Conservation (phyloP, 35 echinoderm and acorn worm genomes). For the Apostichopus japonicus region DNA sequence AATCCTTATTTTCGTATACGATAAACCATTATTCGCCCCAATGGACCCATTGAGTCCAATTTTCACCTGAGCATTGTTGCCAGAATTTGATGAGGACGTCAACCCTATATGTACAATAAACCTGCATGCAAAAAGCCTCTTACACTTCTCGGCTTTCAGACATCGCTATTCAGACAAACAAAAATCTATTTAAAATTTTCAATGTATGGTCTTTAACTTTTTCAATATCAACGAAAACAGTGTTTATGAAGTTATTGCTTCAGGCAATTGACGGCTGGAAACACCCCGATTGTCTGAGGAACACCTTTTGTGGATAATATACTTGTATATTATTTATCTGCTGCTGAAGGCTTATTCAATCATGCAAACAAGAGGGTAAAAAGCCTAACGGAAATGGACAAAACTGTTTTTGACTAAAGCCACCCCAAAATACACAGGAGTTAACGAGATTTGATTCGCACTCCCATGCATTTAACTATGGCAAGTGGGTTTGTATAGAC, state of each 20-base stretch:
- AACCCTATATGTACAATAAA: neutral
- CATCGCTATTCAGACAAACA: neutral
- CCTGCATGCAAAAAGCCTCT: neutral
- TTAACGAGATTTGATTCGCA: no score
- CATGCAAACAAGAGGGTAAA: no score
- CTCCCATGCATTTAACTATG: no score
- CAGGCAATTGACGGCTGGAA: neutral
- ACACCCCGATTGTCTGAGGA: neutral
- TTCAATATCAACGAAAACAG: conserved; percentile 19
- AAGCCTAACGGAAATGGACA: no score
- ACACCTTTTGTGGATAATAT: neutral
- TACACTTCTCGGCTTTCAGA: neutral
- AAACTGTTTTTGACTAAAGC: no score
- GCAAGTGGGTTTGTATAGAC: no score
- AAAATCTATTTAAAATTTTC: conserved; percentile 3
- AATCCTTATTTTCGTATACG: neutral
- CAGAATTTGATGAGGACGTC: neutral
- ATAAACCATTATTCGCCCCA: conserved; percentile 1
- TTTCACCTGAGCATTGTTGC: neutral
- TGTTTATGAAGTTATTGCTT: neutral
- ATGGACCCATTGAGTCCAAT: neutral
- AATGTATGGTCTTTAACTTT: neutral
- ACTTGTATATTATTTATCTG: neutral
- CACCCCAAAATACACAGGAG: no score
- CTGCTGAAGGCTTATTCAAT: no score